Evolutionary conservation across 2,888 invertebrate genomes (phyloP).

Genomic region (Cheilosia impressa): DNA sequence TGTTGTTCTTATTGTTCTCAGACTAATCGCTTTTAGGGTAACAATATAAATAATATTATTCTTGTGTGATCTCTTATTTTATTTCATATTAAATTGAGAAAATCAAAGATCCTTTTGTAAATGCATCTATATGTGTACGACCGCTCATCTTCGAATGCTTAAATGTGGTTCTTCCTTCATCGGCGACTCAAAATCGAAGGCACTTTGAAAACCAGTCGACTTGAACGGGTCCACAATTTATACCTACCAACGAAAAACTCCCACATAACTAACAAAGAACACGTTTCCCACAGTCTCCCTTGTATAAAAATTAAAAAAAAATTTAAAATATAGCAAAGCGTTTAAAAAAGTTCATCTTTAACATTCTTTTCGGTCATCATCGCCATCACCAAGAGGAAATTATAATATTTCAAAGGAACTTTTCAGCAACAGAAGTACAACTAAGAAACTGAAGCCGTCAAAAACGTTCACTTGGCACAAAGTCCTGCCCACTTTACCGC

Average conservation of each 20-base stretch:
- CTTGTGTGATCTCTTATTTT: too few species aligned
- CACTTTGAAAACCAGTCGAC: neutral
- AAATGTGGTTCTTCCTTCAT: too few species aligned
- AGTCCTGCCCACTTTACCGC: neutral
- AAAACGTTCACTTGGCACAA: constrained; percentile 63
- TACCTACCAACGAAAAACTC: constrained; percentile 30
- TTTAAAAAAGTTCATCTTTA: constrained; percentile 21
- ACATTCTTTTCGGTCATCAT: constrained; percentile 42
- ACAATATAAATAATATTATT: too few species aligned
- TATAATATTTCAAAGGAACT: constrained; percentile 61
- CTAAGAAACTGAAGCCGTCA: constrained; percentile 59
- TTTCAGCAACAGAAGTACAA: constrained; percentile 61
- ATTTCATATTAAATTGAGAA: too few species aligned
- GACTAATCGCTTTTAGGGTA: too few species aligned
- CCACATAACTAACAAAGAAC: constrained; percentile 38
- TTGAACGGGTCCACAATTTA: constrained; percentile 32
- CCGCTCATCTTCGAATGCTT: too few species aligned
- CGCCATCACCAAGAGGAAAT: constrained; percentile 62
- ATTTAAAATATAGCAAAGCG: constrained; percentile 23
- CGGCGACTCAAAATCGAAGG: too few species aligned
- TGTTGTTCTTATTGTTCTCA: too few species aligned
- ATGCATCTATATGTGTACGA: too few species aligned
- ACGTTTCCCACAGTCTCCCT: neutral
- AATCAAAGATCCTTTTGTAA: too few species aligned
- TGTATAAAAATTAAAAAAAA: constrained; percentile 15